These are phyloP conservation scores for Cerceris ruficornis DNA, from an alignment of 2,888 invertebrate genomes.

Conservation along the genomic window DNA sequence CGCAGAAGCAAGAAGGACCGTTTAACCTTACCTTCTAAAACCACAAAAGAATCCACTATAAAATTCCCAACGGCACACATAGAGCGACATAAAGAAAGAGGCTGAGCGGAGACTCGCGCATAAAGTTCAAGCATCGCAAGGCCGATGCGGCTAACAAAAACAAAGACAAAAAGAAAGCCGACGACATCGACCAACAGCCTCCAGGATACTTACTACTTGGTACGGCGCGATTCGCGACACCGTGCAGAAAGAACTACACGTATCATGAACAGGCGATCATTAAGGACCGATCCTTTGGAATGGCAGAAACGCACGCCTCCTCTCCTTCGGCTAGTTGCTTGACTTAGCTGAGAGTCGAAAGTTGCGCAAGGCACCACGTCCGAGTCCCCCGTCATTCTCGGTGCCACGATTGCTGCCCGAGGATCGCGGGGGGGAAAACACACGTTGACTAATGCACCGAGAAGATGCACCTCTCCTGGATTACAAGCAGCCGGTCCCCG, in stretches of 20 bases:
- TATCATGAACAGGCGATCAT: conserved; percentile 32
- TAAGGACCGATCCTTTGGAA: conserved; percentile 53
- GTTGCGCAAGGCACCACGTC: conserved; percentile 42
- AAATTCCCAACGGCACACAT: no score
- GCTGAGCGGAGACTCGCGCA: no score
- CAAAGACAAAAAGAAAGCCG: no score
- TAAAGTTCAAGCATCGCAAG: no score
- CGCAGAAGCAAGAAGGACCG: no score
- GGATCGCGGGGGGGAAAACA: conserved; percentile 21
- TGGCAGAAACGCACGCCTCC: conserved; percentile 53
- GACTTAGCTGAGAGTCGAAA: not conserved
- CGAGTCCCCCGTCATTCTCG: conserved; percentile 6
- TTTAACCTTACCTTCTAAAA: no score
- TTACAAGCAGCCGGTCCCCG: conserved; percentile 42
- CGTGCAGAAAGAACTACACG: conserved; percentile 7
- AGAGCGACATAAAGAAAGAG: not conserved
- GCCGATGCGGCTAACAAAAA: no score
- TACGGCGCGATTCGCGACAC: conserved; percentile 13
- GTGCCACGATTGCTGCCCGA: conserved; percentile 15
- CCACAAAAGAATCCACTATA: no score
- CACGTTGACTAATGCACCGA: conserved; percentile 50
- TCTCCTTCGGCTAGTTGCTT: conserved; percentile 2
- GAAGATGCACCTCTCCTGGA: conserved; percentile 45
- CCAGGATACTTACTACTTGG: not conserved
- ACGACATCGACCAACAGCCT: no score